These are phyloP conservation scores for Drosophila santomea DNA, from an alignment of 1,140 invertebrate genomes.

Conservation along the genomic window DNA sequence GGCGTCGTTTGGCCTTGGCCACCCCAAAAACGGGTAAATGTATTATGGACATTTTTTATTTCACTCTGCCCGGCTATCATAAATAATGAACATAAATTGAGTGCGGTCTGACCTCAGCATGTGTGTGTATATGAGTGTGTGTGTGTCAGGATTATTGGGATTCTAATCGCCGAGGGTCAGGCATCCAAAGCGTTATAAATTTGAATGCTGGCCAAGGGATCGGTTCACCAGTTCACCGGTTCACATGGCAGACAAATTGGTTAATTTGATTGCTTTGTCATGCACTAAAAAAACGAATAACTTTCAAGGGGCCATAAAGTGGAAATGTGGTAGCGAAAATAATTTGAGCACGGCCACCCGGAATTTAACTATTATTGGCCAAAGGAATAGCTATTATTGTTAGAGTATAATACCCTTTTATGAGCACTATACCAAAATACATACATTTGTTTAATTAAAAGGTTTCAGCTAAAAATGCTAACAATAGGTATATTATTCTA, in stretches of 20 bases:
- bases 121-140: constrained; percentile 6
- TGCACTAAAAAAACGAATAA: constrained; percentile 22
- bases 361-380: not conserved
- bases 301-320: constrained; percentile 20
- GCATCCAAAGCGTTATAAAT: constrained; percentile 49
- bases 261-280: constrained; percentile 62
- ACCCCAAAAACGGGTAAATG: constrained; percentile 10
- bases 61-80: constrained; percentile 46
- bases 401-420: constrained; percentile 7
- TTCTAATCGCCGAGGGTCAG: constrained; percentile 49
- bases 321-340: constrained; percentile 12
- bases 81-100: constrained; percentile 70
- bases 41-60: constrained; percentile 56
- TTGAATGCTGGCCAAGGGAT: constrained; percentile 37
- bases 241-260: constrained; percentile 37
- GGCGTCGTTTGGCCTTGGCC: constrained; percentile 45
- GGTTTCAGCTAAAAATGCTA: not conserved
- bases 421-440: too few species aligned
- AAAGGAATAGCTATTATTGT: constrained; percentile 2
- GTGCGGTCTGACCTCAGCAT: constrained; percentile 34
- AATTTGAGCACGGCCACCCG: not conserved
- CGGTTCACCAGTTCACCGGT: constrained; percentile 24
- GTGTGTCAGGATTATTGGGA: constrained; percentile 35
- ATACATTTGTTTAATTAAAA: not conserved
- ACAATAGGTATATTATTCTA: not conserved